These are phyloP conservation scores for Leguminivora glycinivorella DNA, from an alignment of 1,140 invertebrate genomes.

Conservation along the genomic window DNA sequence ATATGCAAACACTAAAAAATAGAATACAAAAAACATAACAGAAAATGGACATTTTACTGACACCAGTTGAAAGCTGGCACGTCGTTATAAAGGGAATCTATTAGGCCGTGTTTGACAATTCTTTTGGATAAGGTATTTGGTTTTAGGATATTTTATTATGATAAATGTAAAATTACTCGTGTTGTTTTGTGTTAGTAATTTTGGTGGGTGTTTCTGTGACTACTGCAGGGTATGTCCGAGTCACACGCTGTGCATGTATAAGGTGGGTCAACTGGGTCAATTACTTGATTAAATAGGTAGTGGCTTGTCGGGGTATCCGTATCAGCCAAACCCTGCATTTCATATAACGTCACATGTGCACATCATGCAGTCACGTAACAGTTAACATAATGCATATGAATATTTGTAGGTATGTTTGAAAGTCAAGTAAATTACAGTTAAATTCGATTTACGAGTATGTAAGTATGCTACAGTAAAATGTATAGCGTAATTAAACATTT, in stretches of 20 bases:
- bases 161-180: constrained; percentile 55
- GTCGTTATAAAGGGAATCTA: constrained; percentile 33
- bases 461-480: not conserved
- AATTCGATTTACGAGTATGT: no score
- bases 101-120: constrained; percentile 32
- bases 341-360: not conserved
- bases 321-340: not conserved
- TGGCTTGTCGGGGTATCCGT: not conserved
- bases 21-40: constrained; percentile 65
- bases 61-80: constrained; percentile 28
- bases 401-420: no score
- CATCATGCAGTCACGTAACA: not conserved
- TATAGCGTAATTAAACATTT: not conserved
- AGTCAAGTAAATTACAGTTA: no score
- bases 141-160: constrained; percentile 50
- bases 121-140: constrained; percentile 4
- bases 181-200: constrained; percentile 40
- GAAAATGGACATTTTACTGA: constrained; percentile 47
- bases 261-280: constrained; percentile 38
- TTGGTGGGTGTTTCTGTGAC: constrained; percentile 33
- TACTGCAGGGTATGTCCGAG: constrained; percentile 62
- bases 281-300: not conserved
- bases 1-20: constrained; percentile 44
- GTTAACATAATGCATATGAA: not conserved
- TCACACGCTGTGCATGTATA: constrained; percentile 57